Evolutionary conservation across 2,888 invertebrate genomes (phyloP), one percentile per base, ranked within the genome.

Genomic region (Leucozona laternaria): DNA sequence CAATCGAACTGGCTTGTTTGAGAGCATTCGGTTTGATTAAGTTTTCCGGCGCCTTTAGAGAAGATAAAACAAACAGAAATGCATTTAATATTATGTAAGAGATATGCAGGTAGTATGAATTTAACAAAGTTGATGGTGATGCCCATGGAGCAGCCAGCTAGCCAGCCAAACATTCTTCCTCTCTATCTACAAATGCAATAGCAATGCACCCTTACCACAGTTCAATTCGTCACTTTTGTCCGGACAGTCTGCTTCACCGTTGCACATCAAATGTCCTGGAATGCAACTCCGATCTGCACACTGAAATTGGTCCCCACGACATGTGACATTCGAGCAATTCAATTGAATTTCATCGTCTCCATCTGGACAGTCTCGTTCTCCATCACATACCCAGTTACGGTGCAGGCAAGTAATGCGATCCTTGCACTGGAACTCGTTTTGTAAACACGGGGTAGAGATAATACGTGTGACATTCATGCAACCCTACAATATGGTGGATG

Each of bases 191-290:
- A 5, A 17, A 13, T 11, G 40, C 50, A 15, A 22, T 11, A 11
- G 5, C 13, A 15, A 28, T 34, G 17, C 25, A 28, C 70, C 94
- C 94, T 94, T 92, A 95, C 96, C 95, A 93, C 98, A 98, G 89
- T 96, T 95, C 60, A 94, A 93, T 93, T 98, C 98, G 92, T 98
- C 98, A 90, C 96, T 97, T 88, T 95, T 95, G 92, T 98, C 98
- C 0, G 94, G 92, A 90, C 98, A 98, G 89, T 98, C 97, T 25
- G 94, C 92, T 64, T 95, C 94, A 0, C 97, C 97, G 88, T 97
- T 96, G 92, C 98, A 98, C 89, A 95, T 95, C 88, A 97, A 93
- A 88, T 96, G 95, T 2, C 96, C 97, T 58, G 96, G 94, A 86
- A 97, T 97, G 90, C 97, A 97, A 88, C 95, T 95, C 84, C 94